Evolutionary conservation across 2,113 vertebrate genomes (phyloP), one percentile per base, ranked within the genome.

Genomic region (Amblyopsis rosae): DNA sequence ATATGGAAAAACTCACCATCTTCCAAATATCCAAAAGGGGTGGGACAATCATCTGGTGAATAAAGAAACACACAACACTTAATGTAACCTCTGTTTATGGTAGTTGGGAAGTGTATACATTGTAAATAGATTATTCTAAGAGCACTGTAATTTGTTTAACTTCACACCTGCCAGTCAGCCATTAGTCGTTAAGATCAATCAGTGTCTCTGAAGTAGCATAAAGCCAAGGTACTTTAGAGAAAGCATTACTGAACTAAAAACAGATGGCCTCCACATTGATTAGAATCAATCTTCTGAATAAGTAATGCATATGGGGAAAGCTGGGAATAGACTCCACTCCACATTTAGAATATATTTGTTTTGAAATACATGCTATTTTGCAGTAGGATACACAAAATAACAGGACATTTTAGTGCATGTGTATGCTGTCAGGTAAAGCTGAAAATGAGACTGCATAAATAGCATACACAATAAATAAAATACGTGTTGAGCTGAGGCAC

Each of bases 1-100:
- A 17, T 19, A 54, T 12, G 17, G 10, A 10, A 6, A 72, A 75
- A 85, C 91, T 88, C 79, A 93, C 92, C 90, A 73, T 93, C 90
- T 63, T 89, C 87, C 67, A 80, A 70, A 69, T 84, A 87, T 16
- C 77, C 66, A 60, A 85, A 79, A 9, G 80, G 79, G 0, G 75
- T 79, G 0, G 85, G 79, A 3, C 55, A 77, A 12, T 91, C 89
- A 63, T 93, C 92, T 93, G 63, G 70, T 82, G 81, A 56, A 72
- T 51, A 62, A 49, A 47, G 54, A 15, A 56, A 56, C 3, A 65
- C 32, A 41, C 12, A 51, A 6, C 50, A 12, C 47, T 50, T 19
- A 9, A 61, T 12, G 19, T 57, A 41, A 41, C 35, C 6, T 8
- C 1, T 41, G 35, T 41, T 5, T 41, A 41, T 41, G 35, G 35